Evolutionary conservation across 2,888 invertebrate genomes (phyloP), one percentile per base, ranked within the genome.

Genomic region (Ferrisia virgata): DNA sequence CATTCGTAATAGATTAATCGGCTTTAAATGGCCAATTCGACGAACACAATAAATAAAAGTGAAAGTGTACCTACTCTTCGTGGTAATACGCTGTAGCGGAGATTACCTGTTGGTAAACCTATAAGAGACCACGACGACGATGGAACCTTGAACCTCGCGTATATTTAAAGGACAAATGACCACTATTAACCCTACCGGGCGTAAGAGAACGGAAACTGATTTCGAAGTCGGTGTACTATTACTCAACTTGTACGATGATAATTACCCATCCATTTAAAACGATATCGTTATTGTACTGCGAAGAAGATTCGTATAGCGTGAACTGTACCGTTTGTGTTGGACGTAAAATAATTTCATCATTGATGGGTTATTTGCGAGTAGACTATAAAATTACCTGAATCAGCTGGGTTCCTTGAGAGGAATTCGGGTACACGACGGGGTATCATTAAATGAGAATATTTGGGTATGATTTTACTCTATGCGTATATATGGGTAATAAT

Each of bases 101-200:
- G 72, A 76, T 76, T 76, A 36, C 36, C 64, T 36, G 72, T 76
- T 36, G 5, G 72, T 76, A 18, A n/a, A n/a, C n/a, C n/a, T n/a
- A n/a, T n/a, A n/a, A n/a, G n/a, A n/a, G n/a, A n/a, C n/a, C n/a
- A n/a, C n/a, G n/a, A n/a, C n/a, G n/a, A n/a, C 31, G 69, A 18
- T 76, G 36, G 72, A 76, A 76, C 72, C 72, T 76, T 76, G 72
- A 76, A 76, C 72, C 72, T 76, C 36, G 72, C 11, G 72, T 76
- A 76, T 18, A 76, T 76, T 64, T 76, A 76, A 36, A 76, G 72
- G 72, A 76, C 72, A 76, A 76, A 76, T 76, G 72, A 76, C 36
- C 36, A 36, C 72, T 76, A 76, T 76, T 76, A 76, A 76, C 72
- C 72, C 72, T 76, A 76, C 72, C 72, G 72, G 64, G 18, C 72